Evolutionary conservation across 2,797 vertebrate species (phyloP).

Genomic region (Podargus strigoides): DNA sequence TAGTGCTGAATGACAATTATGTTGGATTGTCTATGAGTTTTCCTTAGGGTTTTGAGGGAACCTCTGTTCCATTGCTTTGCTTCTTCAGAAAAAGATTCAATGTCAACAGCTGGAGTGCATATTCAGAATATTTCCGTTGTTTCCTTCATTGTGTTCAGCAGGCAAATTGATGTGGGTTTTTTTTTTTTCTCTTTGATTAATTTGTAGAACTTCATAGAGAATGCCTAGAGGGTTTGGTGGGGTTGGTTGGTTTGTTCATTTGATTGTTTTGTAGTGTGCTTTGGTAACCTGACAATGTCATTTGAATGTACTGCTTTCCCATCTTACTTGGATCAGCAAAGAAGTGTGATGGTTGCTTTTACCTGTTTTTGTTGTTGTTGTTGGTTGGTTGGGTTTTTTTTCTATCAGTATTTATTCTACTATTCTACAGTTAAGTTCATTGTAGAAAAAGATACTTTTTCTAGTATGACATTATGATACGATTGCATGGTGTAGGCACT

Average conservation of each 20-base stretch:
- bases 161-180: neutral
- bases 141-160: neutral
- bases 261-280: neutral
- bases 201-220: neutral
- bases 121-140: neutral
- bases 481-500: neutral
- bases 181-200: neutral
- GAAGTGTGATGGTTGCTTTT: neutral
- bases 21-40: neutral
- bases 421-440: neutral
- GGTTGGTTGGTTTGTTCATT: neutral
- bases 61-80: neutral
- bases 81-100: neutral
- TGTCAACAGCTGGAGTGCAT: neutral
- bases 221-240: neutral
- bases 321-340: neutral
- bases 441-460: neutral
- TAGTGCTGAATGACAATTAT: neutral
- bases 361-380: neutral
- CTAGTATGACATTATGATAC: neutral
- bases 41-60: neutral
- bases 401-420: neutral
- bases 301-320: neutral
- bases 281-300: neutral
- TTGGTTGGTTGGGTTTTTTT: neutral